phyloP scores from a whole-genome alignment of 2,888 invertebrate species.

The Nebria salina region DNA sequence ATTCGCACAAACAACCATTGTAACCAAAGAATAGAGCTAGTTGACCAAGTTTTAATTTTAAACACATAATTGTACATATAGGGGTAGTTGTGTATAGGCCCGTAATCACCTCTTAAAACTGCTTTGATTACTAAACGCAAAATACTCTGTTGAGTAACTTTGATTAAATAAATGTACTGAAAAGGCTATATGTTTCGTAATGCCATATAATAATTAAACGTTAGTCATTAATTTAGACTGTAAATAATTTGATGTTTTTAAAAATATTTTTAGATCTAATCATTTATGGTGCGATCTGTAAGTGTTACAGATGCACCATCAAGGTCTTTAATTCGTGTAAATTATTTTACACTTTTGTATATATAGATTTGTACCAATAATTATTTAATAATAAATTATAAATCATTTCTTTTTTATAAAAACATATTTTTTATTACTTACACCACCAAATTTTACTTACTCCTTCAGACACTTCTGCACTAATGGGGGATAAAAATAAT shows the following conservation, averaged over 20 bases:
- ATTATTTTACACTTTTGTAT: conserved; percentile 51
- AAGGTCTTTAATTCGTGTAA: conserved; percentile 25
- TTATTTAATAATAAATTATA: conserved; percentile 54
- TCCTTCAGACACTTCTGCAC: too few species aligned
- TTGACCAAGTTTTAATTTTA: conserved; percentile 36
- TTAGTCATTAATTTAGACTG: neutral
- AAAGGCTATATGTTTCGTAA: neutral
- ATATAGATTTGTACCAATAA: conserved; percentile 58
- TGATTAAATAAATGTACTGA: neutral
- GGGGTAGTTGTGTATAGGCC: conserved; percentile 44
- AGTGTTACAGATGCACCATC: too few species aligned
- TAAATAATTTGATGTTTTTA: conserved; percentile 11
- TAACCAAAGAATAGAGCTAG: conserved; percentile 4
- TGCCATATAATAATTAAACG: neutral
- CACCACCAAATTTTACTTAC: too few species aligned
- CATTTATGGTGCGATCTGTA: too few species aligned
- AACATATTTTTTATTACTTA: too few species aligned
- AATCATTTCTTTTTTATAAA: conserved; percentile 21
- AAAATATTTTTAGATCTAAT: conserved; percentile 25
- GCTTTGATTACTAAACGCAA: too few species aligned
- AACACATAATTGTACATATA: conserved; percentile 12
- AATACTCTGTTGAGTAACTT: too few species aligned
- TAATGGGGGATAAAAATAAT: too few species aligned
- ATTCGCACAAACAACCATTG: neutral
- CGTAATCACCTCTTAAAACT: conserved; percentile 19